Evolutionary conservation across 2,113 vertebrate genomes (phyloP).

Genomic region (Anguilla japonica): DNA sequence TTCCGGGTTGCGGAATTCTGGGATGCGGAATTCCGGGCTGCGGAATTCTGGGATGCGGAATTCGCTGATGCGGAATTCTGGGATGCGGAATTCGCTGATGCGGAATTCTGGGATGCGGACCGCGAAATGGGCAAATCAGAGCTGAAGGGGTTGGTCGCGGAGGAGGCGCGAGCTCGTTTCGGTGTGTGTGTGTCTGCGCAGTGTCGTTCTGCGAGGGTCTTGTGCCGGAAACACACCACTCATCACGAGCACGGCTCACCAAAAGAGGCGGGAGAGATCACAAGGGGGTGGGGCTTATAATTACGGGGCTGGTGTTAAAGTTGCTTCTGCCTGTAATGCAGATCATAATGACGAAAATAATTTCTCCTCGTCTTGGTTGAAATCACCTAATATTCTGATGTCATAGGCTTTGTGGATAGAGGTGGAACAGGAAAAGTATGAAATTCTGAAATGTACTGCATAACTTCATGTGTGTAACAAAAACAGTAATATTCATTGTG

Average conservation of each 20-base stretch:
- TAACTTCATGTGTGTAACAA: conserved; percentile 85
- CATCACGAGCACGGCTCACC: neutral
- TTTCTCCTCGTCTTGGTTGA: conserved; percentile 2
- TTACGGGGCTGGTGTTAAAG: too few relatives aligned
- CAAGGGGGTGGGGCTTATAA: neutral
- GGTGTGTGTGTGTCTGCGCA: neutral
- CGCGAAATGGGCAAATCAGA: neutral
- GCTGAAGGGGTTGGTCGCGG: neutral
- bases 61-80: too few relatives aligned
- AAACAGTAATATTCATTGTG: conserved; percentile 93
- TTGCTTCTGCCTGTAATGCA: neutral
- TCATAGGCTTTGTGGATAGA: conserved; percentile 55
- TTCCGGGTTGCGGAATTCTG: too few relatives aligned
- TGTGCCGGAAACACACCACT: neutral
- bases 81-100: too few relatives aligned
- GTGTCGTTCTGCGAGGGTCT: neutral
- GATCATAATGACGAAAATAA: conserved; percentile 9
- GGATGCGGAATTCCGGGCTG: too few relatives aligned
- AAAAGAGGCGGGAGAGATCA: neutral
- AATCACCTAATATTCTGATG: conserved; percentile 17
- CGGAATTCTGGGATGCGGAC: neutral
- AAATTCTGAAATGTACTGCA: conserved; percentile 80
- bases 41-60: too few relatives aligned
- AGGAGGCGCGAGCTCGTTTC: neutral
- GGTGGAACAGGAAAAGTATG: conserved; percentile 72